phyloP scores from a whole-genome alignment of 1,140 invertebrate genomes.

The Stenopsyche tienmushanensis region DNA sequence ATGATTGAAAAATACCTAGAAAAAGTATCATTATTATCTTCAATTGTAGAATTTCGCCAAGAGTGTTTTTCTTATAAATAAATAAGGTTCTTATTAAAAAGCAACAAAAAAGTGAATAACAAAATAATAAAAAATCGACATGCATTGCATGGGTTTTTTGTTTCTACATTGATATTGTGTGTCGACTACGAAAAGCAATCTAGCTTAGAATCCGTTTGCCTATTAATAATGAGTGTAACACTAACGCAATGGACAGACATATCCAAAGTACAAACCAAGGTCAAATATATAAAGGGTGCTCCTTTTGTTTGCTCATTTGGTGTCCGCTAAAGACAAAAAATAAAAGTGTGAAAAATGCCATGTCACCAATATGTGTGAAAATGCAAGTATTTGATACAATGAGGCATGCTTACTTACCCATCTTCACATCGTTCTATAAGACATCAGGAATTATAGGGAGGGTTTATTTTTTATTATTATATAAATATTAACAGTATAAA shows the following conservation, averaged over 20 bases:
- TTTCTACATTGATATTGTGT: not conserved
- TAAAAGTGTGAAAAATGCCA: slow-evolving; percentile 25
- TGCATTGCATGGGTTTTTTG: slow-evolving; percentile 16
- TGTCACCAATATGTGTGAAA: slow-evolving; percentile 10
- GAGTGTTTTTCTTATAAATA: no score
- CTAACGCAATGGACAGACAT: slow-evolving; percentile 12
- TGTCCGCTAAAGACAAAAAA: slow-evolving; percentile 36
- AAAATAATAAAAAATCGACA: slow-evolving; percentile 1
- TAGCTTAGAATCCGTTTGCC: slow-evolving; percentile 7
- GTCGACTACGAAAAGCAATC: slow-evolving; percentile 14
- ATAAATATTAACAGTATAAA: no score
- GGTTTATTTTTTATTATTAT: no score
- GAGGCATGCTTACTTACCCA: slow-evolving; percentile 27
- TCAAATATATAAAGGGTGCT: slow-evolving; percentile 33
- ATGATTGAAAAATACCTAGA: no score
- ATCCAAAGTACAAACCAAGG: slow-evolving; percentile 40
- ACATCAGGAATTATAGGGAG: no score
- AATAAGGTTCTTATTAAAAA: no score
- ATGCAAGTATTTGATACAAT: not conserved
- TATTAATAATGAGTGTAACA: not conserved
- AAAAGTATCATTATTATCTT: no score
- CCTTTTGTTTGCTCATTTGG: slow-evolving; percentile 32
- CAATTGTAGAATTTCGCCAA: no score
- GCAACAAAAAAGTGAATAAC: slow-evolving; percentile 17
- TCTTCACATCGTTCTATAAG: no score